These are phyloP conservation scores for Epirrita christyi DNA, from an alignment of 2,888 invertebrate species.

Conservation along the genomic window DNA sequence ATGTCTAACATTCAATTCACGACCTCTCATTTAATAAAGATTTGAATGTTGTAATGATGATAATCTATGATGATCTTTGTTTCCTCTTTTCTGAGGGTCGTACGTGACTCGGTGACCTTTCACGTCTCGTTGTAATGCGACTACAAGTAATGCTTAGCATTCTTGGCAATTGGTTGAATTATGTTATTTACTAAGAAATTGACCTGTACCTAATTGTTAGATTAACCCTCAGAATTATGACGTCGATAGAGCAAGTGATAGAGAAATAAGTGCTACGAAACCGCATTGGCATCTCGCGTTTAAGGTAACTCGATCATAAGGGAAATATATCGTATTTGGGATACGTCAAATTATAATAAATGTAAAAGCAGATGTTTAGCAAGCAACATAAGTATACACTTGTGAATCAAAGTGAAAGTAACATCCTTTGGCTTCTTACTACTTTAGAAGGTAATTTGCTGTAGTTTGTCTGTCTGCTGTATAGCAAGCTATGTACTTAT, in stretches of 20 bases:
- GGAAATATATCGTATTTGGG: too few relatives aligned
- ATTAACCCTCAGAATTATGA: neutral
- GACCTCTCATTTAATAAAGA: conserved; percentile 11
- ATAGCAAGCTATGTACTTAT: too few relatives aligned
- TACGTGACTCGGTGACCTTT: conserved; percentile 37
- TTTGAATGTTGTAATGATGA: neutral
- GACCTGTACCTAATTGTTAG: neutral
- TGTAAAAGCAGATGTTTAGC: too few relatives aligned
- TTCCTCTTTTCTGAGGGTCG: conserved; percentile 43
- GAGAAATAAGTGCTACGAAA: neutral
- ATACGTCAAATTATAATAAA: too few relatives aligned
- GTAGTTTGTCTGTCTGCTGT: too few relatives aligned
- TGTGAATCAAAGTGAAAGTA: neutral
- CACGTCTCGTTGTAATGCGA: conserved; percentile 37
- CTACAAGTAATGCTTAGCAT: conserved; percentile 25
- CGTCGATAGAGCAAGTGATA: neutral
- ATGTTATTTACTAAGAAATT: neutral
- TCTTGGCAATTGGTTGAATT: conserved; percentile 18
- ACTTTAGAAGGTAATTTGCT: neutral
- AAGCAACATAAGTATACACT: neutral
- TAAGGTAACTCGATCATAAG: too few relatives aligned
- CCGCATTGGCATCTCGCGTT: too few relatives aligned
- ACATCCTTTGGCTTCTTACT: neutral
- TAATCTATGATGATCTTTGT: conserved; percentile 14
- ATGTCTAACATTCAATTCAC: conserved; percentile 6